A percentile compares a stretch with the other conserved stretches of the same genome.
These are phyloP conservation scores for Stercorarius parasiticus DNA, from an alignment of 2,113 vertebrate genomes.

Conservation along the genomic window DNA sequence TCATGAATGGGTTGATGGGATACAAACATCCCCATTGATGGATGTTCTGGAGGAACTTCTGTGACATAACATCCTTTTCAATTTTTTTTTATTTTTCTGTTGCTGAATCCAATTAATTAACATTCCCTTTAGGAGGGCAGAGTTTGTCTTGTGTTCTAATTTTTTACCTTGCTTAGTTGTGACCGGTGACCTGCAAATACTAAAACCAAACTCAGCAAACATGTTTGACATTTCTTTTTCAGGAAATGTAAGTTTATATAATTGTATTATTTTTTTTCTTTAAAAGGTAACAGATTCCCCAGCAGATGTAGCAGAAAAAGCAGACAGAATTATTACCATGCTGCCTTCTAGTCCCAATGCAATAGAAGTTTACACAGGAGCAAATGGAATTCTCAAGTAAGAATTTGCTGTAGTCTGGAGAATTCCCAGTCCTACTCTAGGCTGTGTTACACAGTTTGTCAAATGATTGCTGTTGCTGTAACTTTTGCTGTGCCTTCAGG, in stretches of 20 bases:
- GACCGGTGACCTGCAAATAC: neutral
- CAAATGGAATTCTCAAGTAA: slow-evolving; percentile 95
- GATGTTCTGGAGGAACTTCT: neutral
- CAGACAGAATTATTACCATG: slow-evolving; percentile 98
- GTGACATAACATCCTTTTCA: neutral
- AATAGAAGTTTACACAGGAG: slow-evolving; percentile 89
- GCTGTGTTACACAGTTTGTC: neutral
- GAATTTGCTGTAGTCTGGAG: slow-evolving; percentile 33
- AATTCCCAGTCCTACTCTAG: neutral
- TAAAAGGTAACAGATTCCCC: slow-evolving; percentile 91
- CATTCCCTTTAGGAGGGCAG: neutral
- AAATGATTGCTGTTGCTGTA: neutral
- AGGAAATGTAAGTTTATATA: neutral
- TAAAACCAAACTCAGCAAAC: neutral
- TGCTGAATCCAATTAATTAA: neutral
- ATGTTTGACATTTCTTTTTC: neutral
- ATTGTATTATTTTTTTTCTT: slow-evolving; percentile 19
- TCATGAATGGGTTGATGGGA: neutral
- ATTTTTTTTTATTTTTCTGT: neutral
- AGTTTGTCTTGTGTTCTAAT: neutral
- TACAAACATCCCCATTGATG: neutral
- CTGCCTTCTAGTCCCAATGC: slow-evolving; percentile 93
- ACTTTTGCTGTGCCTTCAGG: neutral
- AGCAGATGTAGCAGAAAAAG: slow-evolving; percentile 93
- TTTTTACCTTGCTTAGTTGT: neutral